Conservation (phyloP, 2,113 vertebrate species). For the Prunella fulvescens region DNA sequence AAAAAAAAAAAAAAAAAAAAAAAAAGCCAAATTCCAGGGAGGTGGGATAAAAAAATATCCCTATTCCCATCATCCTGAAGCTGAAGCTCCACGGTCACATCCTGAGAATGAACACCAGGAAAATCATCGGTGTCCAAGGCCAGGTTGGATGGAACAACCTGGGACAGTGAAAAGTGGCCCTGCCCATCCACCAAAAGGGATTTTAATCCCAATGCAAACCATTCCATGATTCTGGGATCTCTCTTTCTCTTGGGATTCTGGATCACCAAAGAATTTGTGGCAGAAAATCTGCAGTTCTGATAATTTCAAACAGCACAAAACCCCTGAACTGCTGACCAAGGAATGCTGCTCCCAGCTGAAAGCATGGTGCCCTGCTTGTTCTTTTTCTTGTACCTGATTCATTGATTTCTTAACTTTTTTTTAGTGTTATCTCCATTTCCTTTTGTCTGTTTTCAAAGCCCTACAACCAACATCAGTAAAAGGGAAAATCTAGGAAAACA, state of each 20-base stretch:
- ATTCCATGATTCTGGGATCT: background rate
- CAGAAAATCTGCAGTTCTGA: background rate
- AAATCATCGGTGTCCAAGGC: fast-evolving
- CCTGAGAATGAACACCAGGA: background rate
- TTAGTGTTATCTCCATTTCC: background rate
- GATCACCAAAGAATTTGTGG: background rate
- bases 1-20: background rate
- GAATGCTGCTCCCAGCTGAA: background rate
- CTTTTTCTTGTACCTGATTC: background rate
- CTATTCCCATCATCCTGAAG: background rate
- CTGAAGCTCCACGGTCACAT: background rate
- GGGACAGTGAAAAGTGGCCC: background rate
- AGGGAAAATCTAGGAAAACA: background rate
- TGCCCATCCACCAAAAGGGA: too few relatives aligned
- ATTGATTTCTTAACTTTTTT: background rate
- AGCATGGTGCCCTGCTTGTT: background rate
- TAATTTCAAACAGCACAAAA: background rate
- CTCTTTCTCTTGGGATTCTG: background rate
- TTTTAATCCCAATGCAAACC: background rate
- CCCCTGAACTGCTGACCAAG: background rate
- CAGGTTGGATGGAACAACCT: background rate
- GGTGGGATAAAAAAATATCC: background rate
- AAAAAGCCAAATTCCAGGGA: background rate
- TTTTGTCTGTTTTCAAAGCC: background rate
- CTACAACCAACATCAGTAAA: background rate